A percentile compares a stretch with the other conserved stretches of the same genome.
phyloP scores from a whole-genome alignment of 2,888 invertebrate species.

The Nemurella pictetii region DNA sequence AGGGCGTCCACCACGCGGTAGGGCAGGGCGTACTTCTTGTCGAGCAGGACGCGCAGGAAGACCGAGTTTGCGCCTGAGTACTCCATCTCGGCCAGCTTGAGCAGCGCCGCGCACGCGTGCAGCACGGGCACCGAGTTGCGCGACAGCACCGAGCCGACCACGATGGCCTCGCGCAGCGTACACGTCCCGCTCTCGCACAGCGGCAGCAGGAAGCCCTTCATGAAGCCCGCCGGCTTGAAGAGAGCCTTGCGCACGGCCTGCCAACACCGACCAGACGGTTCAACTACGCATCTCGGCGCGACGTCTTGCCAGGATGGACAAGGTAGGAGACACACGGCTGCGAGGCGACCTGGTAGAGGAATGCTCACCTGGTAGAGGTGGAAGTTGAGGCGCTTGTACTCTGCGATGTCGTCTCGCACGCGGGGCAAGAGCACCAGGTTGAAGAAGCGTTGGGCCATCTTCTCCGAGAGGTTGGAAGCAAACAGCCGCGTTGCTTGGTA shows the following conservation, averaged over 20 bases:
- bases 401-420: slow-evolving; percentile 91
- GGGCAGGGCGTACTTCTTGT: slow-evolving; percentile 97
- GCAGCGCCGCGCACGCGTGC: slow-evolving; percentile 92
- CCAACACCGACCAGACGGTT: background rate
- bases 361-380: slow-evolving; percentile 70
- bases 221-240: slow-evolving; percentile 97
- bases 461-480: slow-evolving; percentile 93
- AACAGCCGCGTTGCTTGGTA: slow-evolving; percentile 95
- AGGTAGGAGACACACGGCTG: no score
- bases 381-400: slow-evolving; percentile 93
- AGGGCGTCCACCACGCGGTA: slow-evolving; percentile 93
- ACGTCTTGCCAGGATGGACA: no score
- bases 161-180: slow-evolving; percentile 92
- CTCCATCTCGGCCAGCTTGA: slow-evolving; percentile 97
- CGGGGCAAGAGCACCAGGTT: slow-evolving; percentile 91
- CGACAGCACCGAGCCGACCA: slow-evolving; percentile 88
- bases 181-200: slow-evolving; percentile 84
- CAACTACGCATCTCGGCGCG: no score
- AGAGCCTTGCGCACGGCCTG: slow-evolving; percentile 79
- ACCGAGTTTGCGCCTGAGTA: slow-evolving; percentile 96
- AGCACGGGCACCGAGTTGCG: slow-evolving; percentile 91
- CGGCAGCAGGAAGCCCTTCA: slow-evolving; percentile 80
- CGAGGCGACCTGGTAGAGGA: no score
- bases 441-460: slow-evolving; percentile 95
- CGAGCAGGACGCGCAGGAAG: slow-evolving; percentile 89